A percentile compares a stretch with the other conserved stretches of the same genome.
Conservation (phyloP, 2,888 invertebrate species). For the Hydrotaea diabolus region DNA sequence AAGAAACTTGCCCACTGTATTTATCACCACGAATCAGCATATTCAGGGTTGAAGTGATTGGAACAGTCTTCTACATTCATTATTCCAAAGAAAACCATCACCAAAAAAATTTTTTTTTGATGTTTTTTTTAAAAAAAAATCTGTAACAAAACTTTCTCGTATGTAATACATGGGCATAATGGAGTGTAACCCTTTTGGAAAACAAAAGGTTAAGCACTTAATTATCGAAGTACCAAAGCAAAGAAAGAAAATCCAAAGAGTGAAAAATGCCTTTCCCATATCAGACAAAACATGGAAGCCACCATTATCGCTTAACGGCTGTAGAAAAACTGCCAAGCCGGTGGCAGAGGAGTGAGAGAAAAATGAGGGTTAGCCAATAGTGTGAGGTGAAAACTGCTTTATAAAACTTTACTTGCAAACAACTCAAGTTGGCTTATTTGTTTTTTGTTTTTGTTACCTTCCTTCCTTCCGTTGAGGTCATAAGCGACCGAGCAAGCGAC, state of each 20-base stretch:
- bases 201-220: conserved; percentile 43
- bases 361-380: too few relatives aligned
- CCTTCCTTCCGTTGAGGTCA: conserved; percentile 42
- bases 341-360: not conserved
- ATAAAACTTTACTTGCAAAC: not conserved
- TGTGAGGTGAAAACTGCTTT: conserved; percentile 47
- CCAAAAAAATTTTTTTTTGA: too few relatives aligned
- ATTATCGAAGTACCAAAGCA: conserved; percentile 4
- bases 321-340: not conserved
- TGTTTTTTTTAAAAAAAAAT: too few relatives aligned
- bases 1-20: too few relatives aligned
- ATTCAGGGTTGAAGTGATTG: too few relatives aligned
- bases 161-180: not conserved
- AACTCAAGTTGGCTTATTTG: conserved; percentile 38
- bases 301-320: conserved; percentile 10
- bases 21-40: too few relatives aligned
- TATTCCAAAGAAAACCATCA: too few relatives aligned
- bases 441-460: conserved; percentile 15
- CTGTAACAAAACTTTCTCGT: conserved; percentile 7
- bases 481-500: not conserved
- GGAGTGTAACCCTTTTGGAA: conserved; percentile 9
- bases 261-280: conserved; percentile 41
- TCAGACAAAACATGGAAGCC: not conserved
- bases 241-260: conserved; percentile 2
- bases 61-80: too few relatives aligned